phyloP scores from a whole-genome alignment of 2,113 vertebrate genomes.

The Copsychus sechellarum region DNA sequence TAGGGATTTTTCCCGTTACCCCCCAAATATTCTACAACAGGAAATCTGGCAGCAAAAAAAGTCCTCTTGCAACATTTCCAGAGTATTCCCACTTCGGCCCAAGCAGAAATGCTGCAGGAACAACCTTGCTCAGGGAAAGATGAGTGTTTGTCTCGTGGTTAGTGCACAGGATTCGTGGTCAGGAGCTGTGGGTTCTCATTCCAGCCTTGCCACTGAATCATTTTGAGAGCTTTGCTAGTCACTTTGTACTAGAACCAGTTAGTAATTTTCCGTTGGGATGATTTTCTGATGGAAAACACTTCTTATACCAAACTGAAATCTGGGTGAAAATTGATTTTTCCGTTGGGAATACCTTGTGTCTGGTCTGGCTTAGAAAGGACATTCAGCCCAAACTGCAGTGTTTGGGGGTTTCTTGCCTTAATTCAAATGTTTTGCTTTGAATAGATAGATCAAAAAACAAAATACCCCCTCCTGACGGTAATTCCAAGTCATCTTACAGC shows the following conservation, averaged over 20 bases:
- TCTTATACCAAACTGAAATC: not conserved
- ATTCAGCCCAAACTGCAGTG: not conserved
- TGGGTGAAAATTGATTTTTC: not conserved
- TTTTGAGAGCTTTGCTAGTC: slow-evolving; percentile 1
- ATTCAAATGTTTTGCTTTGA: not conserved
- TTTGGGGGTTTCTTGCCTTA: not conserved
- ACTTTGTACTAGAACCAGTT: slow-evolving; percentile 22
- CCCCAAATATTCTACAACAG: not conserved
- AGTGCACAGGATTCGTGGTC: slow-evolving; percentile 56
- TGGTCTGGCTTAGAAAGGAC: not conserved
- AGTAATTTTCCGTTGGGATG: slow-evolving; percentile 58
- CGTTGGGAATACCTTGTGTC: not conserved
- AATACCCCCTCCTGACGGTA: not conserved
- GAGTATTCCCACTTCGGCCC: not conserved
- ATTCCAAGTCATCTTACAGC: not conserved
- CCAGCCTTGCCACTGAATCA: slow-evolving; percentile 64
- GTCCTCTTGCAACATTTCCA: slow-evolving; percentile 21
- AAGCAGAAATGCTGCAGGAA: slow-evolving; percentile 17
- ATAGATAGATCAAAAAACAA: not conserved
- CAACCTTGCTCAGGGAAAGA: slow-evolving; percentile 55
- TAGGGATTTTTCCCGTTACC: not conserved
- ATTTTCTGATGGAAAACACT: slow-evolving; percentile 44
- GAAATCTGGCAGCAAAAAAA: slow-evolving; percentile 12
- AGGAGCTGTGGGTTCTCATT: slow-evolving; percentile 49
- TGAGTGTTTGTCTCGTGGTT: slow-evolving; percentile 62